Conservation (phyloP, 2,888 invertebrate genomes). For the Caenorhabditis drosophilae region DNA sequence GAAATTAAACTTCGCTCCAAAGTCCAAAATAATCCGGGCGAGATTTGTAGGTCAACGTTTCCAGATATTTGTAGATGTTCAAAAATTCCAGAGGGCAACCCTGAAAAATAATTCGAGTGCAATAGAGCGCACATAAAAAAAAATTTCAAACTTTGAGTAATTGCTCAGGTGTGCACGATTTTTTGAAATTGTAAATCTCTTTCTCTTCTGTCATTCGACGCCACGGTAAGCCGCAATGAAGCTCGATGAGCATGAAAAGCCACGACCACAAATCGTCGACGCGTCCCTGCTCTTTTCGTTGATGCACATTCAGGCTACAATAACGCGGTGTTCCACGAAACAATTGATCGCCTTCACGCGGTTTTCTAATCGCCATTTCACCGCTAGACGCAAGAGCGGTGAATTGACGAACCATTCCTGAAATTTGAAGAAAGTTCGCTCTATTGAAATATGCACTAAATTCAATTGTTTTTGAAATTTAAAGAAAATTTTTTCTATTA, state of each 20-base stretch:
- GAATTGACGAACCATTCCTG: conserved; percentile 52
- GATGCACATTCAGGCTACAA: conserved; percentile 45
- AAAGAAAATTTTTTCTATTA: too few species aligned
- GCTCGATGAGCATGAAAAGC: conserved; percentile 52
- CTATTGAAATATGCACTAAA: background rate
- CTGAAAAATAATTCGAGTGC: conserved; percentile 8
- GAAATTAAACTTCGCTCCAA: conserved; percentile 42
- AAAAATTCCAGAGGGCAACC: conserved; percentile 43
- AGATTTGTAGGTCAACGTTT: conserved; percentile 25
- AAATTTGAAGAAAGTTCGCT: conserved; percentile 5
- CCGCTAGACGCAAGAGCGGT: conserved; percentile 29
- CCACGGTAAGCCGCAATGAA: conserved; percentile 49
- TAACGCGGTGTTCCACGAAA: conserved; percentile 52
- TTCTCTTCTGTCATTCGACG: conserved; percentile 42
- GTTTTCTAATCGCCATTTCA: conserved; percentile 18
- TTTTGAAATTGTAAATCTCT: conserved; percentile 37
- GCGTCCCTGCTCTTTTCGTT: conserved; percentile 45
- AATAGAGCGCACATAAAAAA: background rate
- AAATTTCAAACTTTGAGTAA: conserved; percentile 16
- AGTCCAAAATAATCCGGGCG: conserved; percentile 50
- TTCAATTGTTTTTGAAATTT: too few species aligned
- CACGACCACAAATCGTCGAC: conserved; percentile 54
- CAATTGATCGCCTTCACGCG: conserved; percentile 42
- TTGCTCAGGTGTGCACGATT: conserved; percentile 14
- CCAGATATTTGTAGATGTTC: conserved; percentile 41